Base-by-base conservation (phyloP, 2,888 invertebrate species). In the Drosophila kuntzei region DNA sequence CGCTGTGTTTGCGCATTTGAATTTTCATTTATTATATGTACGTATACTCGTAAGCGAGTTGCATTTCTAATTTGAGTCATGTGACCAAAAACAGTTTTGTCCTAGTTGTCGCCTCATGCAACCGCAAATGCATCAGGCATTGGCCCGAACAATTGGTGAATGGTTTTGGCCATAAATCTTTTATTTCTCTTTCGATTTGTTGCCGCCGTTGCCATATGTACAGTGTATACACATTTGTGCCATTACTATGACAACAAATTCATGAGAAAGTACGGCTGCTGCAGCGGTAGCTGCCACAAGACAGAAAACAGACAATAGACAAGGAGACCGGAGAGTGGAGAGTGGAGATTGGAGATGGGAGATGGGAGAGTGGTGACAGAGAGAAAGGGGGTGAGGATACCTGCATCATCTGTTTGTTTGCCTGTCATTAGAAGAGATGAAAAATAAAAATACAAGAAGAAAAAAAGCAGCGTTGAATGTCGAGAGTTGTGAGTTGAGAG, bases 31-130 rank as follows among this genome's bases (percentile, higher is more conserved):
- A 87, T 83, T 84, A 81, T 84, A 41, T 4, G 22, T 22, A 22
- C 4, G 2, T 4, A 4, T 12, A 32, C 29, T 32, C 47, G 27
- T 12, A 84, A 71, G 74, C 81, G 80, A 75, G 69, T 64, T 71
- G 87, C 87, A 87, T 82, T 87, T 82, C 87, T 87, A 87, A 87
- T 83, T 82, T 84, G 68, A 84, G 75, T 80, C 82, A 80, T 86
- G 83, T 87, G 82, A 83, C 82, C 82, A 87, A 83, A 83, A 84
- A 85, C 88, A 87, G 88, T 83, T 84, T 84, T 84, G 86, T 86
- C 84, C 84, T 88, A 84, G 83, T 84, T 84, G 88, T 84, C 84
- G 87, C 85, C 80, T 85, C 60, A 59, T 68, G 67, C 75, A 71
- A 54, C 68, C 66, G 64, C 72, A 44, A 29, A 22, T 11, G 29